A percentile compares a stretch with the other conserved stretches of the same genome.
Evolutionary conservation across 2,888 invertebrate species (phyloP).

Genomic region (Lycaena phlaeas): DNA sequence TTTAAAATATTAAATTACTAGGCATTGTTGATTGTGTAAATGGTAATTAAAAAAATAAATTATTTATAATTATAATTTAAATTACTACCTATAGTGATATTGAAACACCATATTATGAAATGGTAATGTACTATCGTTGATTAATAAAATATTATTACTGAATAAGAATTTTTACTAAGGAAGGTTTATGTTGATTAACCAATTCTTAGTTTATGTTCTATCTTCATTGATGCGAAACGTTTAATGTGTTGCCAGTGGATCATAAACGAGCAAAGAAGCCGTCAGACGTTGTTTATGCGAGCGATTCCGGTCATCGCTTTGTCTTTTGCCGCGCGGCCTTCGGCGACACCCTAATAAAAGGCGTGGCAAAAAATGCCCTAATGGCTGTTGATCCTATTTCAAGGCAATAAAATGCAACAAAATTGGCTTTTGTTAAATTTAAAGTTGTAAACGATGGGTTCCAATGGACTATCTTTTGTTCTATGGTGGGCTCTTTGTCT

Average conservation of each 20-base stretch:
- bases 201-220: too few relatives aligned
- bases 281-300: slow-evolving; percentile 65
- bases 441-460: slow-evolving; percentile 47
- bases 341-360: slow-evolving; percentile 71
- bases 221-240: too few relatives aligned
- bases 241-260: slow-evolving; percentile 1
- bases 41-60: too few relatives aligned
- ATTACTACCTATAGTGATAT: too few relatives aligned
- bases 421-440: slow-evolving; percentile 65
- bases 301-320: slow-evolving; percentile 61
- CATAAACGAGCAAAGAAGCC: slow-evolving; percentile 61
- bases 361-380: slow-evolving; percentile 66
- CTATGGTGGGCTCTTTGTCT: slow-evolving; percentile 44
- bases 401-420: slow-evolving; percentile 70
- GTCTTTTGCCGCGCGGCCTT: slow-evolving; percentile 63
- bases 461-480: slow-evolving; percentile 38
- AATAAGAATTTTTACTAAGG: too few relatives aligned
- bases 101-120: too few relatives aligned
- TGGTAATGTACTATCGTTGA: too few relatives aligned
- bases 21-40: too few relatives aligned
- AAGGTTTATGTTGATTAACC: too few relatives aligned
- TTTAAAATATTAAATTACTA: too few relatives aligned
- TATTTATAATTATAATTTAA: too few relatives aligned
- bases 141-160: too few relatives aligned
- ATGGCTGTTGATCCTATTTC: slow-evolving; percentile 66